Percentiles rank a stretch among this genome's conserved stretches.
Conservation (phyloP, 2,113 vertebrate species). For the Indicator indicator region DNA sequence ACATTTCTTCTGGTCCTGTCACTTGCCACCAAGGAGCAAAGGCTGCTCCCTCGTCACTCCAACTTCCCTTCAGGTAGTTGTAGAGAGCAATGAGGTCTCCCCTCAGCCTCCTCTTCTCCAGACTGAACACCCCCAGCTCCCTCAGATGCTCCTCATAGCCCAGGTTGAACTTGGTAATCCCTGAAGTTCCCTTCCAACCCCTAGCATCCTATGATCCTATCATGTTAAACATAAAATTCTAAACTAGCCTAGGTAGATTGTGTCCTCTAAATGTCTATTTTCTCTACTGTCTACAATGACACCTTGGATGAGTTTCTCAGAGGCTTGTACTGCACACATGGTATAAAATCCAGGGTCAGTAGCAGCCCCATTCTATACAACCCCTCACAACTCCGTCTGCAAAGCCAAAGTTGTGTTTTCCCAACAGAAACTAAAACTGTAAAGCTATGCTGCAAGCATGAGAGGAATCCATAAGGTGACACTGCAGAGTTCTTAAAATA, state of each 20-base stretch:
- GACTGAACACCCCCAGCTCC: too few relatives aligned
- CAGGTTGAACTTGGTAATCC: too few relatives aligned
- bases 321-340: neutral
- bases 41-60: too few relatives aligned
- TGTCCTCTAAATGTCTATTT: neutral
- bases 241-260: neutral
- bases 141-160: too few relatives aligned
- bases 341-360: neutral
- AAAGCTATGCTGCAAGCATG: neutral
- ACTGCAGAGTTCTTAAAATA: neutral
- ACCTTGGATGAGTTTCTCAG: neutral
- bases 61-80: too few relatives aligned
- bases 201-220: too few relatives aligned
- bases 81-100: too few relatives aligned
- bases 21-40: too few relatives aligned
- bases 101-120: too few relatives aligned
- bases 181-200: too few relatives aligned
- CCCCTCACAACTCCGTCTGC: neutral
- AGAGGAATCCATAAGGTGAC: neutral
- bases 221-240: neutral
- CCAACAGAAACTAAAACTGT: neutral
- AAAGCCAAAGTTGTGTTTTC: neutral
- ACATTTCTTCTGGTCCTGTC: too few relatives aligned
- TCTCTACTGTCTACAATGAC: neutral
- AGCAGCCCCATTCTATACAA: neutral